Base-by-base conservation (phyloP, 2,113 vertebrate genomes). In the Psittacara wagleri region DNA sequence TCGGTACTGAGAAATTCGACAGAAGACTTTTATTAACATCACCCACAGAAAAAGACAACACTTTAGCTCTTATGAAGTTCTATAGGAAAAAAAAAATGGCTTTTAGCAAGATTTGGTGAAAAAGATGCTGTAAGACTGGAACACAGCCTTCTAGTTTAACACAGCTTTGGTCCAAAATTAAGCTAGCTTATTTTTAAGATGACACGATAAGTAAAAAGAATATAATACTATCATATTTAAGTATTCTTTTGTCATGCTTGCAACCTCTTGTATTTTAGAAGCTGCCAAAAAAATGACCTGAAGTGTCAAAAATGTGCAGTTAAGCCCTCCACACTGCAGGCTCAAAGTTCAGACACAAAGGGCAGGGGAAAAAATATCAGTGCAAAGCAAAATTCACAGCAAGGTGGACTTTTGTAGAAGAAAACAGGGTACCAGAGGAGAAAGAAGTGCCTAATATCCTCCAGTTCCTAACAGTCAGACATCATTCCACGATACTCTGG, bases 321-420 rank as follows among this genome's bases (percentile, higher is more conserved):
- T 68, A 14, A 9, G 44, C 6, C 39, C 14, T 66, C 54, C 44
- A 57, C 15, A 20, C 23, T 29, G 8, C 6, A 8, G 12, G 13
- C 27, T 76, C 77, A 76, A 69, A 66, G 24, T 41, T 84, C 17
- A 61, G 23, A 52, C 17, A 52, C 5, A 75, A 51, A 69, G 5
- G 4, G 66, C 0, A 4, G 8, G 11, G 15, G 4, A 28, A 11
- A 3, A 31, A 33, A 14, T 7, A 31, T 2, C 23, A 67, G 10
- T 28, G 22, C 8, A 83, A 4, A 62, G 8, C 12, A 62, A 44
- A 15, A 69, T 63, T 39, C 48, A 62, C 11, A 85, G 15, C 9
- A 82, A 82, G 27, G 20, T 48, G 7, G 17, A 57, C 17, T 52
- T 57, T 0, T 18, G 7, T 29, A 23, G n/a, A 41, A 88, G 28